Evolutionary conservation across 2,888 invertebrate species (phyloP).

Genomic region (Pammene fasciana): DNA sequence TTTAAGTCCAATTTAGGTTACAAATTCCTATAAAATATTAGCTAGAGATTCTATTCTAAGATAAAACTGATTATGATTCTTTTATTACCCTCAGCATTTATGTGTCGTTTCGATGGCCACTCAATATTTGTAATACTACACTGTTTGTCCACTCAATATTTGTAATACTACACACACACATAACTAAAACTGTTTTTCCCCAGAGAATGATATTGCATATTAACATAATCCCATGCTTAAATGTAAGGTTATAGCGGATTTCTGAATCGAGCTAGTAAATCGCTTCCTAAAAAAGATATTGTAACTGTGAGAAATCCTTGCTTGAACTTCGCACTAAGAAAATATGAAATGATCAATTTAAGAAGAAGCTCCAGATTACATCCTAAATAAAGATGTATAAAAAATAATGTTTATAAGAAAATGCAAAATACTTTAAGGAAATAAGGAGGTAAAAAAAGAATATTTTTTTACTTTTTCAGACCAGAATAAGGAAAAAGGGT

Average conservation of each 20-base stretch:
- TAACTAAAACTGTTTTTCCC: not conserved
- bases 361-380: not conserved
- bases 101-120: too few relatives aligned
- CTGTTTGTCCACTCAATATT: constrained; percentile 8
- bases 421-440: constrained; percentile 14
- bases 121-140: too few relatives aligned
- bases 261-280: not conserved
- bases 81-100: too few relatives aligned
- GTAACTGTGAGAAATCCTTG: not conserved
- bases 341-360: not conserved
- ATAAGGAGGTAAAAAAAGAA: constrained; percentile 9
- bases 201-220: constrained; percentile 2
- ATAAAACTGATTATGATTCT: too few relatives aligned
- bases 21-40: too few relatives aligned
- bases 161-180: not conserved
- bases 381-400: constrained; percentile 2
- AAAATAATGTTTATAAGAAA: constrained; percentile 9
- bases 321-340: not conserved
- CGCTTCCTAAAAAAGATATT: not conserved
- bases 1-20: too few relatives aligned
- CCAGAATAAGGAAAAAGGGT: constrained; percentile 30
- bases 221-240: constrained; percentile 5
- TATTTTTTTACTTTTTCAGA: constrained; percentile 26
- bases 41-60: too few relatives aligned
- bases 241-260: not conserved